These are phyloP conservation scores for Myotis myotis DNA, from an alignment of 2,797 vertebrate genomes.

Conservation along the genomic window DNA sequence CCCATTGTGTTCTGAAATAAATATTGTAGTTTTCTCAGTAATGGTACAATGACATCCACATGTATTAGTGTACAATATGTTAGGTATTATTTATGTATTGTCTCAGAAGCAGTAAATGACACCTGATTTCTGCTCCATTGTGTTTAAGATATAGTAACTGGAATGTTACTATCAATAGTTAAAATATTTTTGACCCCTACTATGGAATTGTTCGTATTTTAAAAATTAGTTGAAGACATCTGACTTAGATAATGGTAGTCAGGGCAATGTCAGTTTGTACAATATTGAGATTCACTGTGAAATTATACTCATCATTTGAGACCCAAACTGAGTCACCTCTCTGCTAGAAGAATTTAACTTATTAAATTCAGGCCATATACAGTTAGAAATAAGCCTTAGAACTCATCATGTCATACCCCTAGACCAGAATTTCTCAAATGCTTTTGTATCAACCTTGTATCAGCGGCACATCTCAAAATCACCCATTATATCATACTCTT, in stretches of 20 bases:
- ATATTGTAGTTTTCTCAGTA: neutral
- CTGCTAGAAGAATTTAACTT: neutral
- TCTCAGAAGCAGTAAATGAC: neutral
- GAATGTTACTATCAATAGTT: neutral
- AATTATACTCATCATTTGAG: neutral
- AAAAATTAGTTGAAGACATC: neutral
- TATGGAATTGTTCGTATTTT: neutral
- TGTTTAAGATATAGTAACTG: neutral
- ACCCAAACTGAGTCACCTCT: neutral
- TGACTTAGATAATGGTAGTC: neutral
- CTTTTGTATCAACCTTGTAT: neutral
- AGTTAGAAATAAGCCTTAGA: constrained; percentile 12
- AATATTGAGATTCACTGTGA: neutral
- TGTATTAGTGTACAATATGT: neutral
- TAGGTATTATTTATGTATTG: neutral
- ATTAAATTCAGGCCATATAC: constrained; percentile 1
- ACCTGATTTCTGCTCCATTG: neutral
- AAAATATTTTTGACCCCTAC: neutral
- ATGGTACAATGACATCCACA: neutral
- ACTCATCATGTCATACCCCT: neutral
- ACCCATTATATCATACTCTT: constrained; percentile 7
- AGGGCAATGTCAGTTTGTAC: neutral
- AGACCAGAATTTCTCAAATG: neutral
- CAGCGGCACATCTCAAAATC: constrained; percentile 43
- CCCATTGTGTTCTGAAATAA: constrained; percentile 14